Conservation (phyloP, 1,140 invertebrate species). For the Bicyclus anynana region DNA sequence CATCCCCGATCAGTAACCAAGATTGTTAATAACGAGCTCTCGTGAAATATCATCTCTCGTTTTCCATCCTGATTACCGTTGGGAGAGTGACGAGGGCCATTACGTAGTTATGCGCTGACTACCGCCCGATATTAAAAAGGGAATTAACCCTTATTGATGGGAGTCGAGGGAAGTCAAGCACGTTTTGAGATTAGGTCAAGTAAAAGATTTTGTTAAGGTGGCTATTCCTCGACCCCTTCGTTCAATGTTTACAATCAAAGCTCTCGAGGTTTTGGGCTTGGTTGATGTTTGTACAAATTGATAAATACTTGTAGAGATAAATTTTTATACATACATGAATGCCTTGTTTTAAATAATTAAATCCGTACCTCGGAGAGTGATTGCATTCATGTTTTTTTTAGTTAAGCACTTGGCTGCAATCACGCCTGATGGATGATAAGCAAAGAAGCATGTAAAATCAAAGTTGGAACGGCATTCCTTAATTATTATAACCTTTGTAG, state of each 20-base stretch:
- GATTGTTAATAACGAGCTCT: constrained; percentile 6
- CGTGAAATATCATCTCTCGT: constrained; percentile 5
- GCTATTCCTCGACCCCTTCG: neutral
- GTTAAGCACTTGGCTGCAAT: too few relatives aligned
- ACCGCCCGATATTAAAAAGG: constrained; percentile 3
- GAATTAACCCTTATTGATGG: constrained; percentile 3
- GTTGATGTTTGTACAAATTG: too few relatives aligned
- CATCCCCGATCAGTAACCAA: constrained; percentile 4
- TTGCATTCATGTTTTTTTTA: too few relatives aligned
- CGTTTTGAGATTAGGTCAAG: neutral
- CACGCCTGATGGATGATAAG: too few relatives aligned
- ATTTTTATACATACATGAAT: too few relatives aligned
- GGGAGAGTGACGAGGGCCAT: constrained; percentile 4
- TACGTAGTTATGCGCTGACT: constrained; percentile 6
- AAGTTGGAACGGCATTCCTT: too few relatives aligned
- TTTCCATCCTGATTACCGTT: constrained; percentile 6
- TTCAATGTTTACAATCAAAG: neutral
- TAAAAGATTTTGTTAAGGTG: neutral
- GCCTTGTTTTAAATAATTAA: too few relatives aligned
- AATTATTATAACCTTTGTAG: too few relatives aligned
- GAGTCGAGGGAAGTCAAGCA: neutral
- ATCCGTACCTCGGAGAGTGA: too few relatives aligned
- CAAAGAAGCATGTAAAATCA: too few relatives aligned
- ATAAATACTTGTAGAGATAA: too few relatives aligned
- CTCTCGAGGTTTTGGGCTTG: too few relatives aligned